These are phyloP conservation scores for Axinella damicornis DNA, from an alignment of 37 sponge, comb jelly and placozoan species.

Conservation along the genomic window DNA sequence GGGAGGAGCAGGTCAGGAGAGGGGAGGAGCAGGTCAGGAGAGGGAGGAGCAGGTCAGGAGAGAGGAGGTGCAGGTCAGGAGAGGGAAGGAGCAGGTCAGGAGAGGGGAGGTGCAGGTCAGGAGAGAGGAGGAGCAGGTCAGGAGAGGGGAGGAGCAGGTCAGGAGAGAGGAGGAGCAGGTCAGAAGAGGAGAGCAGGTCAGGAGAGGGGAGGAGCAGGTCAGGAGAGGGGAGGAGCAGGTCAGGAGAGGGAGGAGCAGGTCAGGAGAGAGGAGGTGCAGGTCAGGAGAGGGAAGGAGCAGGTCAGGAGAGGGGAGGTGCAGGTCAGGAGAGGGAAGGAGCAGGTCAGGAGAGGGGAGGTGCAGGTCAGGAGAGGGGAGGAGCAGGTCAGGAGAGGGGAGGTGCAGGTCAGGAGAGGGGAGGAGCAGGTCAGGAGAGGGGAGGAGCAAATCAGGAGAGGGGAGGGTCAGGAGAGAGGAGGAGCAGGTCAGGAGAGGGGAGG, in stretches of 20 bases:
- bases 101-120: not conserved
- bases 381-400: not conserved
- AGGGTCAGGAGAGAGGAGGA: constrained; percentile 75
- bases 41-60: constrained; percentile 85
- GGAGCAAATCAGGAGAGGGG: too few relatives aligned
- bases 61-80: not conserved
- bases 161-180: not conserved
- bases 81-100: constrained; percentile 55
- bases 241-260: not conserved
- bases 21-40: too few relatives aligned
- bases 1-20: not conserved
- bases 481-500: not conserved
- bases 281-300: constrained; percentile 47
- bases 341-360: not conserved
- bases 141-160: not conserved
- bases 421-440: not conserved
- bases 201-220: not conserved
- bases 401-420: constrained; percentile 57
- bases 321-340: constrained; percentile 61
- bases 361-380: constrained; percentile 59
- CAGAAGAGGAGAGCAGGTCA: too few relatives aligned
- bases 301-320: not conserved
- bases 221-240: not conserved
- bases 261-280: not conserved
- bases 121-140: constrained; percentile 53